Evolutionary conservation across 2,888 invertebrate species (phyloP), one percentile per base, ranked within the genome.

Genomic region (Eretmocerus hayati): DNA sequence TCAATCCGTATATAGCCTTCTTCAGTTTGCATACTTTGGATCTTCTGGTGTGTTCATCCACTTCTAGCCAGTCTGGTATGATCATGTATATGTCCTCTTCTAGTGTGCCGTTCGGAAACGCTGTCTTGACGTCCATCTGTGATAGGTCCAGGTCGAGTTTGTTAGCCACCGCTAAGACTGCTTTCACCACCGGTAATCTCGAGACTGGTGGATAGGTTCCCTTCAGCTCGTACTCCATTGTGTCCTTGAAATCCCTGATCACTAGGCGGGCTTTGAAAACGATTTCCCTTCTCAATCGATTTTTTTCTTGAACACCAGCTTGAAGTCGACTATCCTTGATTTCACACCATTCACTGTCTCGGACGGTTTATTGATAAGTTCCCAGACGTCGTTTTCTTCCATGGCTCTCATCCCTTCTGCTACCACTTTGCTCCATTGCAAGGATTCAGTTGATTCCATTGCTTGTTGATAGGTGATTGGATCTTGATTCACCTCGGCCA

Each of bases 271-370:
- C 33, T 33, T 33, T 33, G 15, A n/a, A n/a, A n/a, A n/a, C 15
- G 26, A 26, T 8, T 11, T 19, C 3, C 37, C 37, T 2, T 37
- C 37, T 3, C 2, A 5, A 37, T 37, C 20, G 2, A 4, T 37
- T n/a, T 37, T 37, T 9, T 37, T 37, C n/a, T 37, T 19, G 3
- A 37, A 9, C 5, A 37, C 37, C 37, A 19, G 21, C n/a, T 3
- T 37, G 3, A 51, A 57, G 26, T 56, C 54, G 22, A 56, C 49
- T 2, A 54, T 39, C 13, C 55, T 52, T 5, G 49, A 38, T 48
- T 42, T 55, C 37, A 20, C 6, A 6, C 26, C 26, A 36, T 52
- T 26, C 22, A 6, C 35, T 33, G 13, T 22, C 38, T 35, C 22
- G 11, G n/a, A 15, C 3, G 49, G 42, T 42, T 48, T 23, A 21